Conservation (phyloP, 35 echinoderm and acorn worm genomes). For the Ophiothrix spiculata region DNA sequence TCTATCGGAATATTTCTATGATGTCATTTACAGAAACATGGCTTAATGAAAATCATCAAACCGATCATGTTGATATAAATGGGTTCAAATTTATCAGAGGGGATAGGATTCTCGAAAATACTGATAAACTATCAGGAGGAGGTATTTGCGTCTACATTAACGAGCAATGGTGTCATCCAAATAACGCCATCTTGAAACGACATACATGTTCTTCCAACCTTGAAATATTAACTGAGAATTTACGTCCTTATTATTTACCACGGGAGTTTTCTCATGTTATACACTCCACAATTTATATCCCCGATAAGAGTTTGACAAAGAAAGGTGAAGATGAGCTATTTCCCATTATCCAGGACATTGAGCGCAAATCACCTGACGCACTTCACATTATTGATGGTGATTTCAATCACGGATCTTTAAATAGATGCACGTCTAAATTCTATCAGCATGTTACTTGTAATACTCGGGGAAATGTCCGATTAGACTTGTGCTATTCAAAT, state of each 20-base stretch:
- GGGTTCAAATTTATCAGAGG: conserved; percentile 48
- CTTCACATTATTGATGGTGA: conserved; percentile 25
- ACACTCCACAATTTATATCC: conserved; percentile 9
- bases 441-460: conserved; percentile 39
- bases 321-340: conserved; percentile 22
- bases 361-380: background rate
- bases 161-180: conserved; percentile 28
- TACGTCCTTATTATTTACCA: conserved; percentile 46
- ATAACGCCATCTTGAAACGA: conserved; percentile 59
- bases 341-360: conserved; percentile 18
- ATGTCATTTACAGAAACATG: conserved; percentile 51
- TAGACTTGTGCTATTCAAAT: conserved; percentile 45
- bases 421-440: conserved; percentile 18
- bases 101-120: conserved; percentile 31
- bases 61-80: conserved; percentile 39
- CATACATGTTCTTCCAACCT: conserved; percentile 34
- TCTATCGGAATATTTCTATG: conserved; percentile 20
- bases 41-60: conserved; percentile 14
- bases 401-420: conserved; percentile 36
- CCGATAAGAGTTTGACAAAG: conserved; percentile 15
- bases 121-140: conserved; percentile 42
- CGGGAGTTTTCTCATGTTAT: conserved; percentile 64
- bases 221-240: conserved; percentile 33
- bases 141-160: conserved; percentile 26
- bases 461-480: conserved; percentile 11